These are phyloP conservation scores for Microcebus lehilahytsara DNA, from an alignment of 2,113 vertebrate species.

Conservation along the genomic window DNA sequence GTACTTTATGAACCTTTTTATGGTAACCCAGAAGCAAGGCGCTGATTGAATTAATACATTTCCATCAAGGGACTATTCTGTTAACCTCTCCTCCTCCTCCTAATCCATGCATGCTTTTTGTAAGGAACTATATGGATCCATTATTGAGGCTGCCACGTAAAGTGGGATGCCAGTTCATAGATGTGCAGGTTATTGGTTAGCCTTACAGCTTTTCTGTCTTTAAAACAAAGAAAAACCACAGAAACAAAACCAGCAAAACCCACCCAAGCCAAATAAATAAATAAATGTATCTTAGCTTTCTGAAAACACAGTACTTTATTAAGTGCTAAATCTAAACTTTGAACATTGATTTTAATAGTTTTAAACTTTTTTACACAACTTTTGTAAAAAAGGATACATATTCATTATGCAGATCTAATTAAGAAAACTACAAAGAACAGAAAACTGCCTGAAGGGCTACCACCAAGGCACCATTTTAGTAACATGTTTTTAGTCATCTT, in stretches of 20 bases:
- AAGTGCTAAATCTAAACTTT: not conserved
- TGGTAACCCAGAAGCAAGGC: slow-evolving; percentile 58
- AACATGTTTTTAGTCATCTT: slow-evolving; percentile 5
- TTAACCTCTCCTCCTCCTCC: slow-evolving; percentile 44
- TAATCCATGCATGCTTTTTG: not conserved
- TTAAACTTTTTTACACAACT: not conserved
- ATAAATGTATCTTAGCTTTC: not conserved
- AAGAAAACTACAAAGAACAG: not conserved
- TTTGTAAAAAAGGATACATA: not conserved
- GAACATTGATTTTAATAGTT: not conserved
- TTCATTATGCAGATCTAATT: not conserved
- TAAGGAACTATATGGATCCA: not conserved
- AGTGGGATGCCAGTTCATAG: not conserved
- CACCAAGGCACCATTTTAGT: slow-evolving; percentile 20
- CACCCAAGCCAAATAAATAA: not conserved
- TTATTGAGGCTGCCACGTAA: not conserved
- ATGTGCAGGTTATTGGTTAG: not conserved
- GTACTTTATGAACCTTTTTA: slow-evolving; percentile 79
- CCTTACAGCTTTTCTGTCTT: not conserved
- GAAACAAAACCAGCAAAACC: not conserved
- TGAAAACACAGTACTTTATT: not conserved
- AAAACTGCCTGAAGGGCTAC: not conserved
- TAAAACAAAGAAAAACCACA: slow-evolving; percentile 1
- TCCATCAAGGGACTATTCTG: slow-evolving; percentile 53
- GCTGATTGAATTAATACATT: slow-evolving; percentile 72